Evolutionary conservation across 2,797 vertebrate genomes (phyloP).

Genomic region (Chelon labrosus): DNA sequence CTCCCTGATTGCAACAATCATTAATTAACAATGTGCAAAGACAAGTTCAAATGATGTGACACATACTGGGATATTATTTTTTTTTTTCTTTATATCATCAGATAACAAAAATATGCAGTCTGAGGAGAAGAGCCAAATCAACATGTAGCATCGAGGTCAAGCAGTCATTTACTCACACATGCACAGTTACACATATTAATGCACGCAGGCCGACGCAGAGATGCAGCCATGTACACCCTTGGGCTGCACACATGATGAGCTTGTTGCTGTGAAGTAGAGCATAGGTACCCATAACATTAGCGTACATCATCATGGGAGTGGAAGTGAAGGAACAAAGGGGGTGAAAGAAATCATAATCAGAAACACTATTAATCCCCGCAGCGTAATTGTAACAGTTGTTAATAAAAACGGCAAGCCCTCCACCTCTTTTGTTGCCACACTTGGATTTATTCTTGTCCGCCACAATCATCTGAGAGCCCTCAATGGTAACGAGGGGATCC

Average conservation of each 20-base stretch:
- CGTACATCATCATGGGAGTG: constrained; percentile 21
- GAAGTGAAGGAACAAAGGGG: constrained; percentile 14
- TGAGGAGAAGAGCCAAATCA: not conserved
- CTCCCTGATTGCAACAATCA: constrained; percentile 1
- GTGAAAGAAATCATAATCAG: not conserved
- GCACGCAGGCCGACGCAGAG: not conserved
- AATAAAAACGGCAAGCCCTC: no score
- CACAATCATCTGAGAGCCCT: no score
- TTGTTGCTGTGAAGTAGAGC: constrained; percentile 50
- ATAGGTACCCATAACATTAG: constrained; percentile 33
- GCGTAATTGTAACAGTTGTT: not conserved
- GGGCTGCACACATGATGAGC: constrained; percentile 2
- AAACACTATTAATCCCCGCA: constrained; percentile 2
- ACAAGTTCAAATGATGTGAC: not conserved
- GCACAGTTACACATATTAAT: constrained; percentile 20
- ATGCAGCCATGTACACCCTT: constrained; percentile 14
- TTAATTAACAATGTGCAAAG: constrained; percentile 29
- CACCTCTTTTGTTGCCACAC: no score
- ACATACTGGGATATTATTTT: constrained; percentile 1
- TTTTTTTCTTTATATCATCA: not conserved
- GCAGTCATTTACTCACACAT: constrained; percentile 23
- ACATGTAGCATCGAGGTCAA: constrained; percentile 21
- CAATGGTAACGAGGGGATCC: no score
- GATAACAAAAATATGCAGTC: constrained; percentile 12
- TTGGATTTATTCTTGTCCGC: no score